Percentiles rank a stretch among this genome's conserved stretches.
Evolutionary conservation across 2,797 vertebrate species (phyloP).

Genomic region (Sebastes goodei): DNA sequence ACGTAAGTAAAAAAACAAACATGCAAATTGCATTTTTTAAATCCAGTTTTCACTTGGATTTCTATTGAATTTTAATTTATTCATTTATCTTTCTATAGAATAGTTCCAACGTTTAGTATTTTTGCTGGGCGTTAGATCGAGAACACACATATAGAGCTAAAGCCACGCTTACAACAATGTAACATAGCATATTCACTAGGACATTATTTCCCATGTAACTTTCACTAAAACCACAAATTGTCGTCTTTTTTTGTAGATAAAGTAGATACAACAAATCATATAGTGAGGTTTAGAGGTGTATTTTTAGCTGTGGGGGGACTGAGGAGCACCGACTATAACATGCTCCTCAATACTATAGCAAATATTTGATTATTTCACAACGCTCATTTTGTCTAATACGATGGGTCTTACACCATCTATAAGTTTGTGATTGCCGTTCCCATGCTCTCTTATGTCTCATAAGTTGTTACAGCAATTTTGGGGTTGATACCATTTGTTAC

Average conservation of each 20-base stretch:
- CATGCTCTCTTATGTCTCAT: too few species aligned
- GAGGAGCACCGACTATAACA: too few species aligned
- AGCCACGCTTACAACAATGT: not conserved
- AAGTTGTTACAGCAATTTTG: too few species aligned
- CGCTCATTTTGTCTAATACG: too few species aligned
- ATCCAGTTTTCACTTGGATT: not conserved
- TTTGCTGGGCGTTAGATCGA: not conserved
- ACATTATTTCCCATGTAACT: not conserved
- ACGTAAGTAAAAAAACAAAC: not conserved
- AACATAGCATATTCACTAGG: accelerated
- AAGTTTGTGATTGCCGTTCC: accelerated
- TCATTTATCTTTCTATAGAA: not conserved
- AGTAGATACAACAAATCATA: too few species aligned
- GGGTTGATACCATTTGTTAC: too few species aligned
- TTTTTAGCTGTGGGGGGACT: too few species aligned
- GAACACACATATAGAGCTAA: not conserved
- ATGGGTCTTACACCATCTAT: accelerated
- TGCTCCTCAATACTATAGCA: too few species aligned
- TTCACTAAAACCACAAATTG: not conserved
- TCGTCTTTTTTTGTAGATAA: too few species aligned
- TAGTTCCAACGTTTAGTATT: not conserved
- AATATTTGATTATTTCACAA: too few species aligned
- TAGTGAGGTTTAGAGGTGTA: too few species aligned
- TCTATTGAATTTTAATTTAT: too few species aligned
- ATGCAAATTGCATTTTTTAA: not conserved